A percentile compares a stretch with the other conserved stretches of the same genome.
These are phyloP conservation scores for Oceanites oceanicus DNA, from an alignment of 2,113 vertebrate genomes.

Conservation along the genomic window DNA sequence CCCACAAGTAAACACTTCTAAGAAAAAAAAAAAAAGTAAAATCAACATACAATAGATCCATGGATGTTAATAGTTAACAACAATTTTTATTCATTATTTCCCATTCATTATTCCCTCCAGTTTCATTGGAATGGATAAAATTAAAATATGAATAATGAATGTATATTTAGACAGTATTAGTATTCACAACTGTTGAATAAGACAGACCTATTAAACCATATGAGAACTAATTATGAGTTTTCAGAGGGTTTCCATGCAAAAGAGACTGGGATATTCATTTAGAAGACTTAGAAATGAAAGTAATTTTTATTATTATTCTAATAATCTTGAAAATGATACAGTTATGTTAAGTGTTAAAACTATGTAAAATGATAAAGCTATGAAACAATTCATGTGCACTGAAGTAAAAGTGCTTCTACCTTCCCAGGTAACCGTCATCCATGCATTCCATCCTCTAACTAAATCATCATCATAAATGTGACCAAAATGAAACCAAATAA, in stretches of 20 bases:
- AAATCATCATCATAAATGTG: background rate
- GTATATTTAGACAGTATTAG: background rate
- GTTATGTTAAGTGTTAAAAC: background rate
- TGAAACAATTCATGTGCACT: background rate
- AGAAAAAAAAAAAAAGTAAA: background rate
- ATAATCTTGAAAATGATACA: background rate
- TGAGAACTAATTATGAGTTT: background rate
- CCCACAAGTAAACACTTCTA: background rate
- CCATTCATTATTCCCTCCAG: background rate
- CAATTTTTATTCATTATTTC: background rate
- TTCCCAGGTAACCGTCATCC: background rate
- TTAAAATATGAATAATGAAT: background rate
- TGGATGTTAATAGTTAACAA: background rate
- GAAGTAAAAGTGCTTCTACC: background rate
- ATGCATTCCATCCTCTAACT: background rate
- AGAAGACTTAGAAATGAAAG: background rate
- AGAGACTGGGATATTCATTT: background rate
- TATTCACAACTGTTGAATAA: background rate
- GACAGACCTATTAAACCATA: background rate
- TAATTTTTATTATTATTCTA: background rate
- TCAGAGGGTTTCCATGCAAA: background rate
- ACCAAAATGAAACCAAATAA: background rate
- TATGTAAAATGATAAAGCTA: background rate
- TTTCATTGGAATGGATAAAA: background rate
- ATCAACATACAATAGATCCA: background rate